Conservation (phyloP, 1,140 invertebrate species). For the Sarcophaga peregrina region DNA sequence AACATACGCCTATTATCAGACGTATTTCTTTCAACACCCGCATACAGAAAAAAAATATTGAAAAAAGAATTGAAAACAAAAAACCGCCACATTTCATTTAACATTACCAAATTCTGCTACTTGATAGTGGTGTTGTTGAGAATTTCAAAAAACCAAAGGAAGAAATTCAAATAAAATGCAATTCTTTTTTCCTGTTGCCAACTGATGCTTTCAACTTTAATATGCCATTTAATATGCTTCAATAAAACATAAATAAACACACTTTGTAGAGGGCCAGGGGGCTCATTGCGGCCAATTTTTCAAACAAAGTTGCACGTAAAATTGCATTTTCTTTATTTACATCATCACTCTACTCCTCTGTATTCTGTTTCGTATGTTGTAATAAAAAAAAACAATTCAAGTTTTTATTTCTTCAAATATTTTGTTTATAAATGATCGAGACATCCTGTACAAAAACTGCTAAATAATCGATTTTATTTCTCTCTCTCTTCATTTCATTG, state of each 20-base stretch:
- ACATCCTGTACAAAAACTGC: not conserved
- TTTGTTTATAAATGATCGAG: not conserved
- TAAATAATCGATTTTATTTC: not conserved
- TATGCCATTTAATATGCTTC: not conserved
- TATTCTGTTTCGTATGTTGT: too few relatives aligned
- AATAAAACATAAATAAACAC: not conserved
- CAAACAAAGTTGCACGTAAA: not conserved
- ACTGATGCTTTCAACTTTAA: not conserved
- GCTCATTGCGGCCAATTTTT: not conserved
- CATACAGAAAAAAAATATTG: not conserved
- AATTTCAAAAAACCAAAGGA: too few relatives aligned
- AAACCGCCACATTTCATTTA: not conserved
- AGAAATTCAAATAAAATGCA: too few relatives aligned
- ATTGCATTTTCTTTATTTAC: not conserved
- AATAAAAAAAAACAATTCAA: not conserved
- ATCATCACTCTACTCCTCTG: too few relatives aligned
- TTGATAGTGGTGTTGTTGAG: too few relatives aligned
- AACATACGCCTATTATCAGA: not conserved
- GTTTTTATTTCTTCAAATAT: not conserved
- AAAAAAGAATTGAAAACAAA: not conserved
- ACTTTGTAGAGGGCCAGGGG: not conserved
- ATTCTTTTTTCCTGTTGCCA: not conserved
- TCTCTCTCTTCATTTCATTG: too few relatives aligned
- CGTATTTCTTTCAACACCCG: conserved; percentile 2
- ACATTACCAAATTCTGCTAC: too few relatives aligned